Percentiles rank a stretch among this genome's conserved stretches.
Evolutionary conservation across 2,113 vertebrate genomes (phyloP).

Genomic region (Rhynchopsitta pachyrhyncha): DNA sequence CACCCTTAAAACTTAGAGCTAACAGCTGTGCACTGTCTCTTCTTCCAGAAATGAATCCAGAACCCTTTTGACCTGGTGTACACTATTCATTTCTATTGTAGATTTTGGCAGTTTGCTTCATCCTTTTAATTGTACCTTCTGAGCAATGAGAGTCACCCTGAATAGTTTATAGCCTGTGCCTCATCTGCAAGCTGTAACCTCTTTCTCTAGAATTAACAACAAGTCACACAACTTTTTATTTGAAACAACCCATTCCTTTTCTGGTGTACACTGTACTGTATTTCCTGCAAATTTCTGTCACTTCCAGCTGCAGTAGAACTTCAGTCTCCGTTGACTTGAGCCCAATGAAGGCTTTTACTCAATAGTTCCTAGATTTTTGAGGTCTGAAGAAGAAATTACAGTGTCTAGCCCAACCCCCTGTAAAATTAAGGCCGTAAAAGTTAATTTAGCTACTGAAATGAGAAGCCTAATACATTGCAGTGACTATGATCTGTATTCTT

Average conservation of each 20-base stretch:
- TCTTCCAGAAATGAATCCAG: slow-evolving; percentile 60
- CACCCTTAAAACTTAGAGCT: slow-evolving; percentile 47
- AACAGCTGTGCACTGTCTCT: slow-evolving; percentile 70
- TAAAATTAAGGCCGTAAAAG: background rate
- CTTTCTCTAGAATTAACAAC: background rate
- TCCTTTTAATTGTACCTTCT: slow-evolving; percentile 53
- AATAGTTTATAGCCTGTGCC: background rate
- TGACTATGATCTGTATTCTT: background rate
- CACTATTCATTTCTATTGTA: slow-evolving; percentile 52
- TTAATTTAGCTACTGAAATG: background rate
- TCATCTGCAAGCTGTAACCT: slow-evolving; percentile 4
- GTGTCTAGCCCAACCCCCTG: background rate
- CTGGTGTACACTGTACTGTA: slow-evolving; percentile 13
- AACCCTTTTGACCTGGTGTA: slow-evolving; percentile 64
- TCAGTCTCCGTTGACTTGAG: background rate
- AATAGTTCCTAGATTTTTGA: background rate
- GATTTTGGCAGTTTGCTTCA: slow-evolving; percentile 62
- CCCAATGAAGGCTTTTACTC: background rate
- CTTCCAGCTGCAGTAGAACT: slow-evolving; percentile 21
- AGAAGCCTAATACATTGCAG: background rate
- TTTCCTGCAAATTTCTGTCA: slow-evolving; percentile 26
- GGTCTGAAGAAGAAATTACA: background rate
- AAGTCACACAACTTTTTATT: slow-evolving; percentile 58
- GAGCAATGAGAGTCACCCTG: slow-evolving; percentile 34
- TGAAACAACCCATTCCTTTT: slow-evolving; percentile 58